phyloP scores from a whole-genome alignment of 2,888 invertebrate species.

The Hartigia nigra region DNA sequence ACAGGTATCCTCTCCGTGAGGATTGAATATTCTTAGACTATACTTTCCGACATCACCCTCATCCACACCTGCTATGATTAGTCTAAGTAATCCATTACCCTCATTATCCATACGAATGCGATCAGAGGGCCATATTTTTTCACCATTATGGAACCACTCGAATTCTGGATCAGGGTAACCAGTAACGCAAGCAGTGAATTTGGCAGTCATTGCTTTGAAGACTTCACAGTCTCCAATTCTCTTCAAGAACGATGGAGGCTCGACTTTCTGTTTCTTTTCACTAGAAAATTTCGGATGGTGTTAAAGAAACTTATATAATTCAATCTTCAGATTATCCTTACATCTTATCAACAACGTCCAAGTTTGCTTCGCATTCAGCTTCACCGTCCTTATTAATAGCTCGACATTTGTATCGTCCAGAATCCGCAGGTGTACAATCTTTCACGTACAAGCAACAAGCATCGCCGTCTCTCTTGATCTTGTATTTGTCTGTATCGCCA shows the following conservation, averaged over 20 bases:
- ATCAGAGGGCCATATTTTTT: slow-evolving; percentile 83
- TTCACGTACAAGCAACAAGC: slow-evolving; percentile 80
- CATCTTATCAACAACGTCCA: slow-evolving; percentile 87
- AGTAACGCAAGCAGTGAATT: slow-evolving; percentile 92
- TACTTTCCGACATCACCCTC: slow-evolving; percentile 88
- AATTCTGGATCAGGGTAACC: slow-evolving; percentile 90
- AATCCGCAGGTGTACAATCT: slow-evolving; percentile 75
- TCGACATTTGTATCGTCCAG: slow-evolving; percentile 80
- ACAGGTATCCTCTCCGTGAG: slow-evolving; percentile 85
- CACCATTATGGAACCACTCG: slow-evolving; percentile 86
- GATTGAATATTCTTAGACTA: slow-evolving; percentile 84
- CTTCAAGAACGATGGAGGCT: slow-evolving; percentile 90
- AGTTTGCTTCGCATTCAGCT: slow-evolving; percentile 77
- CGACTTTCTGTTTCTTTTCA: slow-evolving; percentile 78
- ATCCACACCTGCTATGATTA: slow-evolving; percentile 82
- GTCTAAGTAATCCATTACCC: slow-evolving; percentile 82
- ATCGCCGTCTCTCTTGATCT: slow-evolving; percentile 82
- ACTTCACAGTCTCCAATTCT: slow-evolving; percentile 89
- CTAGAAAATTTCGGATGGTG: slow-evolving; percentile 63
- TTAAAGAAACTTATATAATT: neutral
- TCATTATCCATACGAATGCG: slow-evolving; percentile 87
- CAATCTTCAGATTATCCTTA: slow-evolving; percentile 64
- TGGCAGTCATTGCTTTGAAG: slow-evolving; percentile 87
- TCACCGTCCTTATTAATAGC: slow-evolving; percentile 86
- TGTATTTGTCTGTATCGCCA: slow-evolving; percentile 77